Evolutionary conservation across 2,113 vertebrate species (phyloP), one percentile per base, ranked within the genome.

Genomic region (Cephalopterus ornatus): DNA sequence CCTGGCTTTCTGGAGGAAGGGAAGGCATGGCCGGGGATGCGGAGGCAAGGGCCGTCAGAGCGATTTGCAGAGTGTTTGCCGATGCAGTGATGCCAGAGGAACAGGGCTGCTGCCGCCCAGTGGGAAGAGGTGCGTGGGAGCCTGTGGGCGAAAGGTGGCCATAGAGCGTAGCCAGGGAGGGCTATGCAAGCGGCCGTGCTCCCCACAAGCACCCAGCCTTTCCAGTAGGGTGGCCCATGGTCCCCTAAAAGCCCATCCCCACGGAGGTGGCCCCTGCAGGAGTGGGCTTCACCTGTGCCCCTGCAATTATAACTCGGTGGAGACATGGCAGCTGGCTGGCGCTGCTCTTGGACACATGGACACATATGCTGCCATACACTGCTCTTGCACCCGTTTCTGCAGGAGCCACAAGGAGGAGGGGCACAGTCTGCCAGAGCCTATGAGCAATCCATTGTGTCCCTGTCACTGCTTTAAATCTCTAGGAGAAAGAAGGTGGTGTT

Each of bases 151-250:
- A 47, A 39, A 17, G 37, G 46, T 5, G 76, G 16, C 39, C 44
- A 3, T 4, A 49, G 28, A 44, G 33, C 28, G 0, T 9, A 49
- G 49, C 41, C 12, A 2, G 12, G 46, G 23, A 74, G 10, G 2
- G 12, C 50, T 5, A 5, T 0, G 26, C 22, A 2, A 63, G 67
- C 0, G 2, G 42, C 56, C 2, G 0, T 3, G 12, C 16, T 63
- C 26, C 17, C 12, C 23, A 1, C 11, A 2, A 5, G 42, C 71
- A 47, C 42, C 41, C 5, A 1, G 9, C 8, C 24, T 44, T 10
- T 50, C 62, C 33, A n/a, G 56, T 56, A 28, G 30, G 17, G 22
- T 50, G 67, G 23, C 17, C 28, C 35, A 3, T 2, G 33, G 39
- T 20, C 33, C 24, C 44, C 4, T 6, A 62, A 42, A 24, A 70